These are phyloP conservation scores for Geophilus truncorum DNA, from an alignment of 2,888 invertebrate species.

Conservation along the genomic window DNA sequence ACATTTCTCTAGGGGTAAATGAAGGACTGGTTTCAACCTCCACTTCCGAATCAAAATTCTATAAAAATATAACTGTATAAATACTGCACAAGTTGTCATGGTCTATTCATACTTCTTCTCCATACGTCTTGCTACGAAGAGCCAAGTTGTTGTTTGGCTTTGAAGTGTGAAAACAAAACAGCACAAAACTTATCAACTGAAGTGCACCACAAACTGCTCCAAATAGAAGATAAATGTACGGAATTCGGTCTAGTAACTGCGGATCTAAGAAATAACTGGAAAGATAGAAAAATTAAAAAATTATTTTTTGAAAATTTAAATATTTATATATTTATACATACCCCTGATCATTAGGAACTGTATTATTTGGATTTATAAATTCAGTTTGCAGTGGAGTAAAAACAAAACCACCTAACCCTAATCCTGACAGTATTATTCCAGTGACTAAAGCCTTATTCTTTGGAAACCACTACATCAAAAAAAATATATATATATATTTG, in stretches of 20 bases:
- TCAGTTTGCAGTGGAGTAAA: conserved; percentile 48
- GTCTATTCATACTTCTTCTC: not conserved
- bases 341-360: conserved; percentile 34
- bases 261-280: conserved; percentile 44
- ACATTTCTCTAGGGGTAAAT: conserved; percentile 40
- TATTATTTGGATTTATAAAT: conserved; percentile 48
- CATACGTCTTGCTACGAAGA: too few relatives aligned
- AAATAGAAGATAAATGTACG: conserved; percentile 45
- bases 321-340: not conserved
- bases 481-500: too few relatives aligned
- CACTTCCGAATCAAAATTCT: not conserved
- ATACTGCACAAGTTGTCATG: not conserved
- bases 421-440: conserved; percentile 48
- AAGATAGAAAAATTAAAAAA: not conserved
- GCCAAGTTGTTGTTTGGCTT: not conserved
- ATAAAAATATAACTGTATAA: not conserved
- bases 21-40: conserved; percentile 31
- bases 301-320: not conserved
- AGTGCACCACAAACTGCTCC: conserved; percentile 44
- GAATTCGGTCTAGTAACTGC: conserved; percentile 44
- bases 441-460: conserved; percentile 46
- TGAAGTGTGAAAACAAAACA: conserved; percentile 40
- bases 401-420: conserved; percentile 48
- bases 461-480: conserved; percentile 46
- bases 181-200: conserved; percentile 45